phyloP scores from a whole-genome alignment of 35 echinoderm and acorn worm genomes.

The Eucidaris tribuloides region DNA sequence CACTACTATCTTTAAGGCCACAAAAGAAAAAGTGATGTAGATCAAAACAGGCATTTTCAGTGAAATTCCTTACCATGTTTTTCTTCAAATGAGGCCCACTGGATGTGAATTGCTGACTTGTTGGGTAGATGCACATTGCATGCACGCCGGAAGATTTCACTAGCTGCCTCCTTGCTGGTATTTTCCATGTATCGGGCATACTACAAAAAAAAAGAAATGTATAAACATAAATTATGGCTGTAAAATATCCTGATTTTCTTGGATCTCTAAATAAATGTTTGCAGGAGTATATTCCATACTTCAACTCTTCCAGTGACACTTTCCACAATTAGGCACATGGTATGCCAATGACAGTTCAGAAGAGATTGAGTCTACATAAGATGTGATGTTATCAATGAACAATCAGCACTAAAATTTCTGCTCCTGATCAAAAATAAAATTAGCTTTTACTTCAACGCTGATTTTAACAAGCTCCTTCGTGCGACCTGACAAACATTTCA shows the following conservation, averaged over 20 bases:
- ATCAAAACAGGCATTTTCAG: too few relatives aligned
- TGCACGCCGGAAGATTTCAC: constrained; percentile 63
- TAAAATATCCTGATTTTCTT: background rate
- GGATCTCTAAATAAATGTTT: background rate
- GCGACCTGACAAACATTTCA: too few relatives aligned
- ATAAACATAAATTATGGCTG: background rate
- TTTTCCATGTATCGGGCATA: constrained; percentile 93
- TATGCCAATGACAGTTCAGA: background rate
- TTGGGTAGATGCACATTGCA: constrained; percentile 79
- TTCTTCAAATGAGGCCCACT: constrained; percentile 94
- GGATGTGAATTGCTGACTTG: constrained; percentile 70
- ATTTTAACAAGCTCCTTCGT: too few relatives aligned
- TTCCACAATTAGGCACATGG: background rate
- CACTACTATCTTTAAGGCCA: too few relatives aligned
- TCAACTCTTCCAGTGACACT: background rate
- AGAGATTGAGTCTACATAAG: background rate
- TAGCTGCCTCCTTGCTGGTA: constrained; percentile 36
- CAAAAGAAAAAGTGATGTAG: too few relatives aligned
- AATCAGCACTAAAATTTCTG: too few relatives aligned
- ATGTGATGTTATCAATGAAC: background rate
- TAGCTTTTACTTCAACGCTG: too few relatives aligned
- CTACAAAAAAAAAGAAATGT: constrained; percentile 21
- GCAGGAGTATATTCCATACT: background rate
- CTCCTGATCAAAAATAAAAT: too few relatives aligned
- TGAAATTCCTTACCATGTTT: constrained; percentile 76